Evolutionary conservation across 2,797 vertebrate species (phyloP), one percentile per base, ranked within the genome.

Genomic region (Sebastes miniatus): DNA sequence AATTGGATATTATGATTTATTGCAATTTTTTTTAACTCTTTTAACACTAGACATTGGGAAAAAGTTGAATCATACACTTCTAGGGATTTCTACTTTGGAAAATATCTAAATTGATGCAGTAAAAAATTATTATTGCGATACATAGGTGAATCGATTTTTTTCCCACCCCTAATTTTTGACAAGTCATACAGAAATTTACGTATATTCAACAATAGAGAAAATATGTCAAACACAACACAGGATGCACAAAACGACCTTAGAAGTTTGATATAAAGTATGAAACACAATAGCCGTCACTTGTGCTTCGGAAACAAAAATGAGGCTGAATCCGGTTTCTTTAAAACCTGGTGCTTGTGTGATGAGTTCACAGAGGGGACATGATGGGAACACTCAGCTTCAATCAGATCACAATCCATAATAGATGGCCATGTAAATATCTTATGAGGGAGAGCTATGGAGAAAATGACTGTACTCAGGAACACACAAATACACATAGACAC

Each of bases 361-460:
- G 76, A 78, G 92, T 95, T 96, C 93, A 95, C 32, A 34, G 81
- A 87, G 85, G 85, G 95, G 95, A 83, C 94, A 93, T 67, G 83
- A 89, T 82, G 89, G 94, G 94, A 94, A 92, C 94, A 96, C 94
- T 96, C 94, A 93, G 92, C 91, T 93, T 95, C 95, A 95, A 95
- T 96, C 93, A 96, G 95, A 95, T 96, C 95, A 95, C 83, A 85
- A 95, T 92, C 88, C 87, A 94, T 92, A 90, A 96, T 95, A 84
- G 89, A 96, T 95, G 92, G 34, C 72, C 57, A 65, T 84, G 89
- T 96, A 91, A 96, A 96, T 96, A 95, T 95, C 85, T 94, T 90
- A 96, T 96, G 92, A 94, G 88, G 83, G 78, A 80, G 83, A 83
- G 93, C 92, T 83, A 95, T 95, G 93, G 92, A 96, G 95, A 93